A percentile compares a stretch with the other conserved stretches of the same genome.
Conservation (phyloP, 2,888 invertebrate species). For the Dendrolimus pini region DNA sequence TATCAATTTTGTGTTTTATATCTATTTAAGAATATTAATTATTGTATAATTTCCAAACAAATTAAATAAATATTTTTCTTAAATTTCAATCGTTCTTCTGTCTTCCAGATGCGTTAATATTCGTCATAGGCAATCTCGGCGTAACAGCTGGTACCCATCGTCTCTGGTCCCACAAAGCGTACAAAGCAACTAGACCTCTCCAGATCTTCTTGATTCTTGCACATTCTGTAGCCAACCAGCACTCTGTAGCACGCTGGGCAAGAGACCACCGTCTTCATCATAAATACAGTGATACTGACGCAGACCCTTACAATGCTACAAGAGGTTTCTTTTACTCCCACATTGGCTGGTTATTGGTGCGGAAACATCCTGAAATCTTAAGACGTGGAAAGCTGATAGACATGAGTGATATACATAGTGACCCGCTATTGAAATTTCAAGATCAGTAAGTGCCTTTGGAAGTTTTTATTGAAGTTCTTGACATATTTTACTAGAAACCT, state of each 20-base stretch:
- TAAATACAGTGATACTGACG: slow-evolving; percentile 18
- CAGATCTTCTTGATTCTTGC: slow-evolving; percentile 9
- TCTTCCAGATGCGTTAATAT: slow-evolving; percentile 4
- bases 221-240: slow-evolving; percentile 5
- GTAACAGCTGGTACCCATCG: slow-evolving; percentile 8
- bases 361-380: slow-evolving; percentile 84
- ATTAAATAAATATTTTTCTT: too few species aligned
- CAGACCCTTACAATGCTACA: slow-evolving; percentile 80
- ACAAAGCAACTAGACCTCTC: slow-evolving; percentile 8
- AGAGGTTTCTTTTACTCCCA: slow-evolving; percentile 89
- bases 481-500: too few species aligned
- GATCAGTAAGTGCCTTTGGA: slow-evolving; percentile 61
- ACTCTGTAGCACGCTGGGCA: slow-evolving; percentile 4
- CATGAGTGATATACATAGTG: slow-evolving; percentile 80
- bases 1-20: too few species aligned
- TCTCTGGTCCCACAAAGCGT: slow-evolving; percentile 8
- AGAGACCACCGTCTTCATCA: slow-evolving; percentile 12
- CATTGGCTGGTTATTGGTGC: slow-evolving; percentile 85
- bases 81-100: too few species aligned
- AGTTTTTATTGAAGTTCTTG: too few species aligned
- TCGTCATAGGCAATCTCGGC: slow-evolving; percentile 1
- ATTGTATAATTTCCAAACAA: too few species aligned
- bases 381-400: slow-evolving; percentile 81
- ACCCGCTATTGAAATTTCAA: slow-evolving; percentile 82
- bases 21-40: too few species aligned